These are phyloP conservation scores for Epizoanthus illoricatus DNA, from an alignment of 92 coral and sea anemone genomes.

Conservation along the genomic window DNA sequence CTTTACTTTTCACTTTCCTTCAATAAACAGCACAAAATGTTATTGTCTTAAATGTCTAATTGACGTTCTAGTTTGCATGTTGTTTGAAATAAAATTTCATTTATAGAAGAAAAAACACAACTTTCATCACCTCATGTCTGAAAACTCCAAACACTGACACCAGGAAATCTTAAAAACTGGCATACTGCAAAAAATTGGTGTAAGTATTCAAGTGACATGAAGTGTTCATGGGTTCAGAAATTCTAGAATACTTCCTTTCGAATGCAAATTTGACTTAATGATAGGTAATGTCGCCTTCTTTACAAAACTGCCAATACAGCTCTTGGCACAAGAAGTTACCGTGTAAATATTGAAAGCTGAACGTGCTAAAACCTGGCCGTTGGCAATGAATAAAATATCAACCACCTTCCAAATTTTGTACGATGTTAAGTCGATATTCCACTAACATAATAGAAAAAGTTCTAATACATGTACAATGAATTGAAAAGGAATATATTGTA, in stretches of 20 bases:
- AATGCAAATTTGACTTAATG: conserved; percentile 28
- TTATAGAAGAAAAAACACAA: too few relatives aligned
- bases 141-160: too few relatives aligned
- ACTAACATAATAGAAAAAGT: not conserved
- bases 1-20: not conserved
- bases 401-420: not conserved
- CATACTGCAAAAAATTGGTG: too few relatives aligned
- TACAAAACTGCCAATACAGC: not conserved
- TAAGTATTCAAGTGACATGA: too few relatives aligned
- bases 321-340: not conserved
- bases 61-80: not conserved
- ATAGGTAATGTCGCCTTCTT: not conserved
- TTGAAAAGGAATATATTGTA: conserved; percentile 24
- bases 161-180: too few relatives aligned
- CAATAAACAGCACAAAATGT: not conserved
- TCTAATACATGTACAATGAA: not conserved
- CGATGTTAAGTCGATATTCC: not conserved
- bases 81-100: too few relatives aligned
- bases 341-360: conserved; percentile 32
- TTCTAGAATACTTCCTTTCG: not conserved
- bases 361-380: conserved; percentile 37
- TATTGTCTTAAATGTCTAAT: conserved; percentile 4
- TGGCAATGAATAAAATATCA: conserved; percentile 14
- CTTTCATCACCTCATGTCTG: too few relatives aligned
- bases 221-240: too few relatives aligned